phyloP scores from a whole-genome alignment of 2,113 vertebrate genomes.

The Anoura caudifer region DNA sequence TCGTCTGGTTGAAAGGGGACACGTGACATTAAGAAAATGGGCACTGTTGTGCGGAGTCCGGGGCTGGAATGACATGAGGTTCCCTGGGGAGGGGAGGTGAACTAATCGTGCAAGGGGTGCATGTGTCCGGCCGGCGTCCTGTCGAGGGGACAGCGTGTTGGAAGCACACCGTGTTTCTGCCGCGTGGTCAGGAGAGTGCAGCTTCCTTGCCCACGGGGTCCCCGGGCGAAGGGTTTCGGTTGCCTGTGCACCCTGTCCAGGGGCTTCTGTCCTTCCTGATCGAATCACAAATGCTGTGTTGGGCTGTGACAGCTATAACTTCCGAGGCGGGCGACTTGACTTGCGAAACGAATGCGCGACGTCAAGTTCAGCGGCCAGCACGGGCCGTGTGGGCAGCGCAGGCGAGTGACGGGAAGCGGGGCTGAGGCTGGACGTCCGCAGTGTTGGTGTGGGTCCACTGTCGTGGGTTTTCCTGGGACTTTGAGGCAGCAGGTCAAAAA shows the following conservation, averaged over 20 bases:
- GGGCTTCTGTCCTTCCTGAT: neutral
- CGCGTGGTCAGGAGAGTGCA: neutral
- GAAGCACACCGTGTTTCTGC: neutral
- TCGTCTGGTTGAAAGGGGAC: neutral
- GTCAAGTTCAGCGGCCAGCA: neutral
- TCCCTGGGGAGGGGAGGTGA: neutral
- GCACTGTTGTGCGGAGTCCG: neutral
- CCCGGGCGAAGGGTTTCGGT: neutral
- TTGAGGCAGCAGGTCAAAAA: neutral
- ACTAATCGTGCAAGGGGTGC: neutral
- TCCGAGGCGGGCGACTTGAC: neutral
- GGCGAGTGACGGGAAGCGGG: neutral
- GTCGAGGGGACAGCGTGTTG: neutral
- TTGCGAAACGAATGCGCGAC: neutral
- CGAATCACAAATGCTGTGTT: neutral
- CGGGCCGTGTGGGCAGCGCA: neutral
- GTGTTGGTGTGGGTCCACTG: neutral
- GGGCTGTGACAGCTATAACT: neutral
- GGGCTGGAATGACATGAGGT: neutral
- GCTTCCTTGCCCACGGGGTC: neutral
- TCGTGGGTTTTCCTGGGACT: neutral
- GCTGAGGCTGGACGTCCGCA: neutral
- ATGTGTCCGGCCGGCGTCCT: neutral
- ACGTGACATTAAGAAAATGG: neutral
- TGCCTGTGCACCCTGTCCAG: neutral